Base-by-base conservation (phyloP, 2,113 vertebrate species). In the Ranitomeya imitator region DNA sequence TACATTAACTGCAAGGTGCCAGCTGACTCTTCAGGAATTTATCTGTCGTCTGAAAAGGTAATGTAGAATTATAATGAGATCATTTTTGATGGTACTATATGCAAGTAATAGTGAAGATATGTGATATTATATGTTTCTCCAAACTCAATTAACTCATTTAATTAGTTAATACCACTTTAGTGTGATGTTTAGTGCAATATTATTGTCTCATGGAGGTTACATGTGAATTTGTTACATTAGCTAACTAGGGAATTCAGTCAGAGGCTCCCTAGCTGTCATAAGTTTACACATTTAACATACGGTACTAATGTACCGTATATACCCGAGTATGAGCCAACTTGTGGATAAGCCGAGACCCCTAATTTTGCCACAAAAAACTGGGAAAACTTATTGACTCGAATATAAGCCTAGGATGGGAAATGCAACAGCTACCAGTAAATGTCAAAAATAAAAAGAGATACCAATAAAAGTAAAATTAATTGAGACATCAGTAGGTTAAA, bases 21-120 rank as follows among this genome's bases (percentile, higher is more conserved):
- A 96, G 69, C 93, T 94, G 89, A 97, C 97, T 9, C 93, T 99
- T 89, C 93, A 90, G 54, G 96, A 97, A 60, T 96, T 99, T 86
- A 93, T 94, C 73, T 93, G 91, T 23, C 94, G 91, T 71, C 92
- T 99, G 88, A 94, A 95, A 90, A 97, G 97, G 97, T 99, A 65
- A 93, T 88, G 79, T 79, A 37, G 7, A 15, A 14, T 45, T 14
- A 23, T 52, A 9, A 7, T 16, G 9, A 54, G 16, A 14, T 0
- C 9, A 23, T 60, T 18, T 76, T 21, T 18, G 1, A 52, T 76
- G 73, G 37, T 76, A 52, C 73, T 3, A 76, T 18, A 4, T 37
- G 7, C 23, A 26, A 69, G n/a, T 69, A 11, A 73, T 7, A 73
- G 69, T 15, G 5, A 2, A 6, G 31, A 37, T 26, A 7, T 73